These are phyloP conservation scores for Pseudomyrmex gracilis DNA, from an alignment of 1,140 invertebrate genomes.

Conservation along the genomic window DNA sequence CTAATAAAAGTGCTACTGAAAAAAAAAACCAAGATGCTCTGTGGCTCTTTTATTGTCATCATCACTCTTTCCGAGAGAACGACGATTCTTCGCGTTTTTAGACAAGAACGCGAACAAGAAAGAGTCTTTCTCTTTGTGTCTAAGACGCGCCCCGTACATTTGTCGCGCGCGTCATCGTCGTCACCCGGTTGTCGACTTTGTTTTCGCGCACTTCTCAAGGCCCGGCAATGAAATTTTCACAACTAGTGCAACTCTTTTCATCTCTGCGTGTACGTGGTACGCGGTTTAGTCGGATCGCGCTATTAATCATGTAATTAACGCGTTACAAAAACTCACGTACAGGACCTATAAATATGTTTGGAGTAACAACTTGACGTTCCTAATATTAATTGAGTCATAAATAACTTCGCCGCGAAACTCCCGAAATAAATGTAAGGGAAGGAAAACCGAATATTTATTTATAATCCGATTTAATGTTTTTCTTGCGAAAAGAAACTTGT, in stretches of 20 bases:
- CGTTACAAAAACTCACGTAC: no score
- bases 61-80: neutral
- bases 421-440: no score
- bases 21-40: slow-evolving; percentile 61
- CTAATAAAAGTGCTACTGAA: slow-evolving; percentile 86
- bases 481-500: no score
- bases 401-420: no score
- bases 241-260: neutral
- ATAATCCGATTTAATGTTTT: no score
- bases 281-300: neutral
- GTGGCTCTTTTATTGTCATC: neutral
- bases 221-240: neutral
- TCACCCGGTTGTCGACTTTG: neutral
- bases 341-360: no score
- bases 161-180: neutral
- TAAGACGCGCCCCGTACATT: neutral
- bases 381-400: no score
- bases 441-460: no score
- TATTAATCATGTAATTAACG: neutral
- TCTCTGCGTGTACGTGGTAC: neutral
- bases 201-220: neutral
- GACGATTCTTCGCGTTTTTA: neutral
- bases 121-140: neutral
- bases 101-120: neutral
- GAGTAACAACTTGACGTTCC: no score